phyloP scores from a whole-genome alignment of 1,140 invertebrate genomes.

The Bursaphelenchus mucronatus region DNA sequence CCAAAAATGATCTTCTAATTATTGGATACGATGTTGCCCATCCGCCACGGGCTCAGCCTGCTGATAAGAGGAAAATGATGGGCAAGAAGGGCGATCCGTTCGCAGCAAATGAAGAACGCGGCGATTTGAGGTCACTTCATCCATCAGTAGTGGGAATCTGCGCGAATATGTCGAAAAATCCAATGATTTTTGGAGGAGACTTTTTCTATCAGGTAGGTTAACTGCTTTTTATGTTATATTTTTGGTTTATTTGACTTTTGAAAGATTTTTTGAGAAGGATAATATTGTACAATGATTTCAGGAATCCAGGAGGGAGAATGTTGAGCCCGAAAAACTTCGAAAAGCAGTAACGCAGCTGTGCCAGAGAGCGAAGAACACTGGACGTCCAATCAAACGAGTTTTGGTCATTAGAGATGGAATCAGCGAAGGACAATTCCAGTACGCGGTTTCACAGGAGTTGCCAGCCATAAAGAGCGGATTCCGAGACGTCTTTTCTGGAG shows the following conservation, averaged over 20 bases:
- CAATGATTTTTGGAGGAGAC: conserved; percentile 1
- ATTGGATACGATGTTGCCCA: conserved; percentile 43
- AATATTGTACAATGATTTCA: conserved; percentile 6
- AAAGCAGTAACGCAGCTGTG: conserved; percentile 11
- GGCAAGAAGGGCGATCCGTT: background rate
- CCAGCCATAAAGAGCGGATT: conserved; percentile 28
- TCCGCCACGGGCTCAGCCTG: conserved; percentile 14
- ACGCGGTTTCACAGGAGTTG: conserved; percentile 30
- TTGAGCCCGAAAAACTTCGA: background rate
- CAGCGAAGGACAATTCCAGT: conserved; percentile 30
- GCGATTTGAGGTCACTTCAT: background rate
- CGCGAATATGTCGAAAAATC: conserved; percentile 8
- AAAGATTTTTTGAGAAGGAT: too few species aligned
- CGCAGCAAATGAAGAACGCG: background rate
- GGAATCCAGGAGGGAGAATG: background rate
- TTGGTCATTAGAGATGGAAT: conserved; percentile 21
- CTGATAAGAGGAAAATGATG: background rate
- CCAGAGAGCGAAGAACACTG: background rate
- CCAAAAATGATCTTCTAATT: conserved; percentile 24
- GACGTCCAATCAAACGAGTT: background rate
- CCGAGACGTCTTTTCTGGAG: background rate
- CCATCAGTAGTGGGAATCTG: conserved; percentile 12
- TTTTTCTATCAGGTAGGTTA: conserved; percentile 1
- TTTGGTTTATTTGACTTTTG: too few species aligned
- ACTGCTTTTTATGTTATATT: too few species aligned